These are phyloP conservation scores for Chamaedrilus cognettii DNA, from an alignment of 2,888 invertebrate species.

Conservation along the genomic window DNA sequence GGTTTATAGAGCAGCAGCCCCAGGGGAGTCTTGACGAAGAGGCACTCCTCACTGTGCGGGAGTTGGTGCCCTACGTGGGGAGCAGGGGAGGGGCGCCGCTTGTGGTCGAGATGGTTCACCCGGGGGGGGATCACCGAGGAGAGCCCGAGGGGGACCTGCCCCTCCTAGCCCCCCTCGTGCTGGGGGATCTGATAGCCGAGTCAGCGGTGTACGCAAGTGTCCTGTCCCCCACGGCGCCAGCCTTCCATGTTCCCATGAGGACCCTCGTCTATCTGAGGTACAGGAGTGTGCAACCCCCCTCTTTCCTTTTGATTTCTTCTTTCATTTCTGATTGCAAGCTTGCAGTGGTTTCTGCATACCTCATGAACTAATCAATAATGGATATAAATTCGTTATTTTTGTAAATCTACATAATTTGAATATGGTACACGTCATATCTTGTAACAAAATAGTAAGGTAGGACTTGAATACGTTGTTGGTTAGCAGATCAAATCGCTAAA, in stretches of 20 bases:
- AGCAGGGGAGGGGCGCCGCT: background rate
- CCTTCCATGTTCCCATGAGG: slow-evolving; percentile 39
- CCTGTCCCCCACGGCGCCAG: slow-evolving; percentile 29
- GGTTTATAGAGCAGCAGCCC: background rate
- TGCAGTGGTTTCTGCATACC: too few species aligned
- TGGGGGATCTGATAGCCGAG: slow-evolving; percentile 33
- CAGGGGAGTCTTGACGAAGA: background rate
- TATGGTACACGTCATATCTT: too few species aligned
- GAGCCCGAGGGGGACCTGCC: slow-evolving; percentile 30
- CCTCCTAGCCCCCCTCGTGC: slow-evolving; percentile 14
- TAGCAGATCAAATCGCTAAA: too few species aligned
- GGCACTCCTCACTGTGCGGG: background rate
- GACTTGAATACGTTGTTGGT: too few species aligned
- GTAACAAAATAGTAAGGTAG: too few species aligned
- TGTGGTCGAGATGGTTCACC: slow-evolving; percentile 29
- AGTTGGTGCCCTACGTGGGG: background rate
- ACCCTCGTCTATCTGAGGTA: slow-evolving; percentile 33
- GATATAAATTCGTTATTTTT: too few species aligned
- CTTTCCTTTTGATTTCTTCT: too few species aligned
- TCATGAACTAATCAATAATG: too few species aligned
- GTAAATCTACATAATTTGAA: too few species aligned
- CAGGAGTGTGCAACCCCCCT: too few species aligned
- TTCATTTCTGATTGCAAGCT: too few species aligned
- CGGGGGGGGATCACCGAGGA: slow-evolving; percentile 30
- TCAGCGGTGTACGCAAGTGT: slow-evolving; percentile 37